Percentiles rank a stretch among this genome's conserved stretches.
Evolutionary conservation across 2,888 invertebrate genomes (phyloP).

Genomic region (Plagodis dolabraria): DNA sequence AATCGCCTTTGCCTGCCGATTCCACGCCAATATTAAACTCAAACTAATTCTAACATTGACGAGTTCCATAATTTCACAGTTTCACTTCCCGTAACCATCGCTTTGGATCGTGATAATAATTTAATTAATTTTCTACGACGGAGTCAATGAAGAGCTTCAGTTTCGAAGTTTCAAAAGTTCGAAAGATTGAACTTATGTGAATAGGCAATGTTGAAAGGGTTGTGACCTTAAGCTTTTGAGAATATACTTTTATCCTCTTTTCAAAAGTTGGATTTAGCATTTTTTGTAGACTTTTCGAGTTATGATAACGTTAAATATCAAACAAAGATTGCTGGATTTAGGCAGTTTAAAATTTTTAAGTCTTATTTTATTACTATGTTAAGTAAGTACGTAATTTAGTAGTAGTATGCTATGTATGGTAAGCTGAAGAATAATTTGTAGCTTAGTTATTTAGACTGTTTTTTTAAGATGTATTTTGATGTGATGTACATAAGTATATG

Average conservation of each 20-base stretch:
- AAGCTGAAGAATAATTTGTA: no score
- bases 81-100: conserved; percentile 20
- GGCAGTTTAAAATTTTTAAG: no score
- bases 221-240: neutral
- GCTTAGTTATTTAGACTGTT: no score
- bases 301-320: no score
- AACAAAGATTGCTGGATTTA: no score
- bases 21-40: conserved; percentile 30
- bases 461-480: no score
- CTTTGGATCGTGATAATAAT: conserved; percentile 24
- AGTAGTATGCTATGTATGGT: no score
- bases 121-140: conserved; percentile 25
- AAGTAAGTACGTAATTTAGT: no score
- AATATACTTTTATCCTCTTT: neutral
- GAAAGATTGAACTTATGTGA: conserved; percentile 19
- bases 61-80: conserved; percentile 25
- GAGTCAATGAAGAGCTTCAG: conserved; percentile 23
- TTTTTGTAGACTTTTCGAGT: no score
- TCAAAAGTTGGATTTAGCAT: neutral
- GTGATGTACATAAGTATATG: no score
- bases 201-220: conserved; percentile 20
- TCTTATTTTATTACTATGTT: no score
- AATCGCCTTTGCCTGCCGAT: conserved; percentile 40
- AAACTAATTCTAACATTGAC: conserved; percentile 26
- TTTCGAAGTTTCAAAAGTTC: conserved; percentile 25